Base-by-base conservation (phyloP, 2,113 vertebrate species). In the Entelurus aequoreus region DNA sequence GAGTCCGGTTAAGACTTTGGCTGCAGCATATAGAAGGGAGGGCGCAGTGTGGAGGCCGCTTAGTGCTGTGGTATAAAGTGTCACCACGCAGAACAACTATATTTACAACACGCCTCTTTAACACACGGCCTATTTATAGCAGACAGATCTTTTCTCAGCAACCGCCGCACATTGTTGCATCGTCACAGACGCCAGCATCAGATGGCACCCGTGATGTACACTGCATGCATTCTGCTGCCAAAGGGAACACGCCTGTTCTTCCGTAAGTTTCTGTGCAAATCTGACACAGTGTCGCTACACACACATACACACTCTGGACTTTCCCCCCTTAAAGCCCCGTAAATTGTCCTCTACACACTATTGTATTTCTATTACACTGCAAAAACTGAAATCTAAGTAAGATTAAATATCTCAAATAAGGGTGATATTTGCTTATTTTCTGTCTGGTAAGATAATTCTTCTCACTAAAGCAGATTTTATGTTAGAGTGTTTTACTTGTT, bases 111-210 rank as follows among this genome's bases (percentile, higher is more conserved):
- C 6, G 56, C 78, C 82, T 81, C 83, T 86, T 83, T 80, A 87
- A 84, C 80, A 84, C 79, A 51, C 52, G 1, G 71, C 54, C 87
- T 89, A 89, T 87, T 88, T 84, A 81, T 89, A 89, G 83, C 76
- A n/a, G 68, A 75, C 77, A 62, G 80, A 79, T 88, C 84, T 88
- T 85, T 87, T 88, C 80, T 84, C 83, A 84, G 84, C 49, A 66
- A 72, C 74, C 54, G 76, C 67, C 21, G 67, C 74, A 81, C 77
- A 65, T 74, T 68, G 81, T 57, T 80, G 76, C 79, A 65, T 75
- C 56, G 70, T 85, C 83, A 87, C 83, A 84, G 80, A 76, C 76
- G 48, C 72, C 62, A 79, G 86, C 86, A 84, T 88, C 85, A 63
- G 76, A 76, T 87, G 84, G 72, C 86, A 84, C 66, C 14, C 42